phyloP scores from a whole-genome alignment of 2,888 invertebrate genomes.

The Trichopria drosophilae region DNA sequence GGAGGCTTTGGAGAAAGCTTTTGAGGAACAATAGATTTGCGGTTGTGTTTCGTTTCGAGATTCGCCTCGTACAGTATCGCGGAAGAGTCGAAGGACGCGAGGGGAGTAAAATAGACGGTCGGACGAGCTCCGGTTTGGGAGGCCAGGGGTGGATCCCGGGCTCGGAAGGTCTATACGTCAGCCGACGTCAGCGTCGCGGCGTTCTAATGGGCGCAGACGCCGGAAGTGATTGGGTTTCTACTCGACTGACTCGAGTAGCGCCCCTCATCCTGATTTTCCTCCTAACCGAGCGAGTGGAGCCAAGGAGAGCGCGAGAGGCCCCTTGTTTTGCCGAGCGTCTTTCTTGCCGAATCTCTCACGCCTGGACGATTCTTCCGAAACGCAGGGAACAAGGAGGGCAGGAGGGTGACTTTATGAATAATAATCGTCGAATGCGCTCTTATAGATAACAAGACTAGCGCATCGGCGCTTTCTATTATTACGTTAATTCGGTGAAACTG shows the following conservation, averaged over 20 bases:
- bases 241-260: conserved; percentile 58
- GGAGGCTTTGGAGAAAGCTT: conserved; percentile 48
- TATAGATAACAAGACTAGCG: conserved; percentile 31
- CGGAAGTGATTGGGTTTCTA: conserved; percentile 66
- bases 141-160: conserved; percentile 17
- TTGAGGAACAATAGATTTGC: conserved; percentile 56
- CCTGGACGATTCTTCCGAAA: conserved; percentile 47
- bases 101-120: conserved; percentile 35
- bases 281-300: conserved; percentile 36
- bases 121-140: conserved; percentile 23
- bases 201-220: conserved; percentile 64
- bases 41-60: conserved; percentile 48
- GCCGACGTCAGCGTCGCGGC: conserved; percentile 60
- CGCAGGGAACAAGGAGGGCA: conserved; percentile 9
- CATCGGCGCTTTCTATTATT: conserved; percentile 29
- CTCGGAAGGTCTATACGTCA: conserved; percentile 52
- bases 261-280: conserved; percentile 38
- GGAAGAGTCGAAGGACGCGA: conserved; percentile 25
- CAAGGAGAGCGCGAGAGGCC: conserved; percentile 38
- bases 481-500: conserved; percentile 23
- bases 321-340: conserved; percentile 56
- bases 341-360: conserved; percentile 56
- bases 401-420: conserved; percentile 55
- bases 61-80: conserved; percentile 38
- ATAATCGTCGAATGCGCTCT: conserved; percentile 44